These are phyloP conservation scores for Notolepis coatsorum DNA, from an alignment of 2,797 vertebrate genomes.

Conservation along the genomic window DNA sequence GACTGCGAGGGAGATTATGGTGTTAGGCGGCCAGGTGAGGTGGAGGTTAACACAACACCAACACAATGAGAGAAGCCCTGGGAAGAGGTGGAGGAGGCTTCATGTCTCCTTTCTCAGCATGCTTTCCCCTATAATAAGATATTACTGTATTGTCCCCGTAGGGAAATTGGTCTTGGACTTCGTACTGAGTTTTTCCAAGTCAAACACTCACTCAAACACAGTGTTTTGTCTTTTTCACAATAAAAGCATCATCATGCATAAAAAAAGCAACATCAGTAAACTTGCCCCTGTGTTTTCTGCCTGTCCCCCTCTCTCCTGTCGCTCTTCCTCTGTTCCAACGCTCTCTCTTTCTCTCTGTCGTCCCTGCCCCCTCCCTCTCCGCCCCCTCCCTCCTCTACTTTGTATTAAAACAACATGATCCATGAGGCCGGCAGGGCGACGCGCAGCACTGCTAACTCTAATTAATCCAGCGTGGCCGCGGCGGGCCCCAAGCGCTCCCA, in stretches of 20 bases:
- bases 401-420: conserved; percentile 97
- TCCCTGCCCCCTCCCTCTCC: conserved; percentile 24
- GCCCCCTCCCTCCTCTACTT: conserved; percentile 78
- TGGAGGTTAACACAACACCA: conserved; percentile 54
- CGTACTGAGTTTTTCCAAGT: no score
- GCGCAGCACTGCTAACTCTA: conserved; percentile 94
- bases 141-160: no score
- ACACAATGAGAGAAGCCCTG: conserved; percentile 42
- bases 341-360: conserved; percentile 17
- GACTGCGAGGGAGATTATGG: conserved; percentile 13
- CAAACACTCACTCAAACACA: no score
- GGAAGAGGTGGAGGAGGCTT: conserved; percentile 20
- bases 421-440: conserved; percentile 89
- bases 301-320: no score
- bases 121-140: no score
- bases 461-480: conserved; percentile 92
- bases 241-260: no score
- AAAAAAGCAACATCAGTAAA: no score
- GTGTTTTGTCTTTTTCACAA: no score
- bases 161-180: no score
- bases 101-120: conserved; percentile 25
- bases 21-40: conserved; percentile 70
- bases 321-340: neutral
- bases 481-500: conserved; percentile 88
- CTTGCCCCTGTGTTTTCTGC: conserved; percentile 15